Base-by-base conservation (phyloP, 1,140 invertebrate species). In the Macrobrachium rosenbergii region DNA sequence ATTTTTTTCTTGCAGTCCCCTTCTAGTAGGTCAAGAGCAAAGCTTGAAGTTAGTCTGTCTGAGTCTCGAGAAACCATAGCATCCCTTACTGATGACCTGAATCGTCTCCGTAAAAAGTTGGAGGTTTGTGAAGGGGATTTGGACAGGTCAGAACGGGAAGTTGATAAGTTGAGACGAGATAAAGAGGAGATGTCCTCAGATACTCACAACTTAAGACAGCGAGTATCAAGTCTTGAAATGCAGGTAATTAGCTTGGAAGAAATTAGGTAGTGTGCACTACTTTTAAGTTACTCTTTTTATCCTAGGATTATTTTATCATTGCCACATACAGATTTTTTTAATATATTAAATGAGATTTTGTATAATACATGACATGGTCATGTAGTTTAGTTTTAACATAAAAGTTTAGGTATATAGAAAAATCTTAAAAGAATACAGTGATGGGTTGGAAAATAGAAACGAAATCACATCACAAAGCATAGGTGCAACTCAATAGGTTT, bases 61-160 rank as follows among this genome's bases (percentile, higher is more conserved):
- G 85, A 87, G 58, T 77, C 85, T 62, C 85, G 85, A 7, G 58
- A 87, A 43, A 87, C 76, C 85, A 87, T 80, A 43, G 28, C 85
- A n/a, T 60, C 78, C 78, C 85, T 87, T 59, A 82, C 59, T 21
- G 69, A 67, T 23, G 77, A 87, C 23, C 85, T 87, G 23, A 60
- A 62, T 19, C 64, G 58, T 19, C 64, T 87, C 19, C 85, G 78
- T 69, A 87, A 87, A 63, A 87, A 73, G 23, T 62, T 87, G 69
- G 85, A 87, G 37, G 72, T 87, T 21, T 87, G 85, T 58, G 85
- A 87, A 58, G 85, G 85, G 21, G 85, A 87, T 58, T 63, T 87
- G 58, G 85, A 87, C 69, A 69, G 78, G 58, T 87, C 85, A 43
- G 85, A 87, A 60, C 77, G 85, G 19, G 85, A 87, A 69, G 85